These are phyloP conservation scores for Coregonus sp. DNA, from an alignment of 2,797 vertebrate genomes.

Conservation along the genomic window DNA sequence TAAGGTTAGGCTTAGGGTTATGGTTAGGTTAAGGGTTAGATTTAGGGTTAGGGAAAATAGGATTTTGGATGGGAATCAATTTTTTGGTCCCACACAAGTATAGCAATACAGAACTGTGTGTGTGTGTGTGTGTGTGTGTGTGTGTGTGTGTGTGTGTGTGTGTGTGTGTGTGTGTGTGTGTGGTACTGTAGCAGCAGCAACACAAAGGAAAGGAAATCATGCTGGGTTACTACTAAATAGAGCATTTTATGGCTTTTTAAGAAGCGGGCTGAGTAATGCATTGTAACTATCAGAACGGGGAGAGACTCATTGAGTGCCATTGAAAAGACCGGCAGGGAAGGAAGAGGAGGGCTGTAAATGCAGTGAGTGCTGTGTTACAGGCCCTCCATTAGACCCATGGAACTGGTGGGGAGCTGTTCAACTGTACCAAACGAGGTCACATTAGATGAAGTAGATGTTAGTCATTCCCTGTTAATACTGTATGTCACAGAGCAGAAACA, in stretches of 20 bases:
- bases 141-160: no score
- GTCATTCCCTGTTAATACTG: no score
- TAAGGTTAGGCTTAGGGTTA: not conserved
- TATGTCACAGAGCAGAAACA: not conserved
- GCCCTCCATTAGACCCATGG: not conserved
- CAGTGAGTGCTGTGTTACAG: not conserved
- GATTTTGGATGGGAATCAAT: no score
- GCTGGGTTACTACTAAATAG: constrained; percentile 19
- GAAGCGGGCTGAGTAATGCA: constrained; percentile 5
- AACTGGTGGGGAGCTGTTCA: not conserved
- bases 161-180: no score
- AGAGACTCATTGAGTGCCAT: not conserved
- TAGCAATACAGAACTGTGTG: no score
- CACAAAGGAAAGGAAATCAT: constrained; percentile 24
- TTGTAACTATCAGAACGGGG: not conserved
- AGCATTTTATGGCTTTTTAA: constrained; percentile 18
- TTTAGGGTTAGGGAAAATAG: not conserved
- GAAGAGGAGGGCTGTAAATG: not conserved
- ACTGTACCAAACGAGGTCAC: not conserved
- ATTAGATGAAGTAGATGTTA: not conserved
- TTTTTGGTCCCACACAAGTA: no score
- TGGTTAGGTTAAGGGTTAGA: not conserved
- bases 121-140: no score
- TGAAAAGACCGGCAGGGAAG: constrained; percentile 1
- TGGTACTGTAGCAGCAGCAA: not conserved